Conservation (phyloP, 1,140 invertebrate species). For the Homalodisca vitripennis region DNA sequence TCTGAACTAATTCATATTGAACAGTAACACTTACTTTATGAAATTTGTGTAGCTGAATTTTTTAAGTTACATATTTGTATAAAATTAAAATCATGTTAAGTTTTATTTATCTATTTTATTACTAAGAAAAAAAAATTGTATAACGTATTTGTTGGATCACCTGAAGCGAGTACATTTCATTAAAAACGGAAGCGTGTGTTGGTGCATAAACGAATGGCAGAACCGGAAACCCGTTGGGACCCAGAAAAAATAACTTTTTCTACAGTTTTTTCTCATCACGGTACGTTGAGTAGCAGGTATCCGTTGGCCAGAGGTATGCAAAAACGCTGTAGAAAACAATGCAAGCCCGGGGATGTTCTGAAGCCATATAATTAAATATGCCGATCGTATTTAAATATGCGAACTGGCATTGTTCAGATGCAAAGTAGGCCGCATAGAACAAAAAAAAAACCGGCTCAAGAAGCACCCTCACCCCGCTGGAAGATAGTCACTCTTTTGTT, state of each 20-base stretch:
- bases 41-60: no score
- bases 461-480: neutral
- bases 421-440: constrained; percentile 19
- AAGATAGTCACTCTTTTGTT: constrained; percentile 25
- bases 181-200: no score
- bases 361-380: constrained; percentile 27
- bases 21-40: no score
- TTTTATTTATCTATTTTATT: no score
- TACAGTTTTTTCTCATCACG: constrained; percentile 13
- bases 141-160: no score
- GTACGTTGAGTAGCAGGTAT: neutral
- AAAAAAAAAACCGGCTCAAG: constrained; percentile 12
- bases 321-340: constrained; percentile 20
- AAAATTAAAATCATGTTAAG: no score
- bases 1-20: no score
- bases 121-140: no score
- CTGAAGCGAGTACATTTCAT: no score
- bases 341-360: constrained; percentile 1
- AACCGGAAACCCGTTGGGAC: constrained; percentile 7
- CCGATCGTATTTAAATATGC: constrained; percentile 28
- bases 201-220: no score
- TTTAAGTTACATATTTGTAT: no score
- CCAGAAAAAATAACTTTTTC: constrained; percentile 7
- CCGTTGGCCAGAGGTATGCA: constrained; percentile 14
- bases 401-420: constrained; percentile 18